These are phyloP conservation scores for Bombylius major DNA, from an alignment of 2,888 invertebrate species.

Conservation along the genomic window DNA sequence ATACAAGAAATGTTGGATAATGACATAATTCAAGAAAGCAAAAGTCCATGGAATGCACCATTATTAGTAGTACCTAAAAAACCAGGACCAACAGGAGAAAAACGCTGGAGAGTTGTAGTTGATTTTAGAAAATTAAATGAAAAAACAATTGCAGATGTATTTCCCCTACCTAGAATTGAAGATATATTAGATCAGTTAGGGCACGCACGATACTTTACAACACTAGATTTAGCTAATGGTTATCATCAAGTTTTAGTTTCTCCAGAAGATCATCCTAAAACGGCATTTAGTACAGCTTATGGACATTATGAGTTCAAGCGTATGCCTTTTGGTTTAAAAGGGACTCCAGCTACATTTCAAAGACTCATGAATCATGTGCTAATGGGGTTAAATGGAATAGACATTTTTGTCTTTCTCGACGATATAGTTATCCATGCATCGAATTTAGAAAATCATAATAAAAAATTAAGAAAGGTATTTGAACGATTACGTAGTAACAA, in stretches of 20 bases:
- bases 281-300: slow-evolving; percentile 9
- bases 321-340: slow-evolving; percentile 30
- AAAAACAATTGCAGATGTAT: slow-evolving; percentile 7
- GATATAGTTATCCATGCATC: slow-evolving; percentile 11
- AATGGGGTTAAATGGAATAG: slow-evolving; percentile 17
- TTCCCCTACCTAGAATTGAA: slow-evolving; percentile 7
- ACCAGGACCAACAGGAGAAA: too few species aligned
- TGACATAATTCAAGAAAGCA: too few species aligned
- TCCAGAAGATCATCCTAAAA: slow-evolving; percentile 7
- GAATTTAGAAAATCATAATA: slow-evolving; percentile 18
- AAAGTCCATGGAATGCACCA: too few species aligned
- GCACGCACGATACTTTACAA: slow-evolving; percentile 9
- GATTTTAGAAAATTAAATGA: slow-evolving; percentile 4
- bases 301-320: slow-evolving; percentile 13
- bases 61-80: too few species aligned
- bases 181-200: slow-evolving; percentile 15
- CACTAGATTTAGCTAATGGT: slow-evolving; percentile 12
- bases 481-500: slow-evolving; percentile 14
- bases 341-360: slow-evolving; percentile 31
- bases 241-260: slow-evolving; percentile 13
- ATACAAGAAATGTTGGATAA: too few species aligned
- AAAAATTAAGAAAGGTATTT: slow-evolving; percentile 15
- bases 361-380: slow-evolving; percentile 27
- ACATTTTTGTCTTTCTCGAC: slow-evolving; percentile 8
- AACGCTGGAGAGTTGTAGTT: too few species aligned